phyloP scores from a whole-genome alignment of 2,797 vertebrate species.

The Myripristis murdjan region DNA sequence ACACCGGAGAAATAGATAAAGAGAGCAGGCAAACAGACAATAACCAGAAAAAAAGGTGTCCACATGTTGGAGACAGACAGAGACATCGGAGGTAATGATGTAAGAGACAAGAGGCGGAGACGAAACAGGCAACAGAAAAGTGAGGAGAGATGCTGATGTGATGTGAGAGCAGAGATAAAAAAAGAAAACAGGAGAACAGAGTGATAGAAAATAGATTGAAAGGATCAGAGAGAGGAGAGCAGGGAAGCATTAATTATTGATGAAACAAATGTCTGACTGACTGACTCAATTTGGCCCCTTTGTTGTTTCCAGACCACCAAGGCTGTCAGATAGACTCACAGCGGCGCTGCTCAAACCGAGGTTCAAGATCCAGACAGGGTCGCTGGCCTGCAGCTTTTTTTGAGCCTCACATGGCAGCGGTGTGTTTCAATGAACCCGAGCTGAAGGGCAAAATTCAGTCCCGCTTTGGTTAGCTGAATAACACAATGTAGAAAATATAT shows the following conservation, averaged over 20 bases:
- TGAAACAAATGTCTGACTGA: constrained; percentile 83
- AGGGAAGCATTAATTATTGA: constrained; percentile 78
- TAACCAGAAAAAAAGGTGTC: constrained; percentile 11
- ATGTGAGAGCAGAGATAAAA: background rate
- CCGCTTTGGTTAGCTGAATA: background rate
- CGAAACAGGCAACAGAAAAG: constrained; percentile 26
- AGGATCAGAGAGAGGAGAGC: constrained; percentile 70
- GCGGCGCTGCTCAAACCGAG: constrained; percentile 40
- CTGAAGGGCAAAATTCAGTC: background rate
- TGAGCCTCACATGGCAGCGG: too few species aligned
- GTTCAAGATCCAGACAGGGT: constrained; percentile 13
- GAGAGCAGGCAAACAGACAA: background rate
- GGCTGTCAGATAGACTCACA: constrained; percentile 68
- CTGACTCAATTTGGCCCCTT: constrained; percentile 77
- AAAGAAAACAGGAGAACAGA: constrained; percentile 28
- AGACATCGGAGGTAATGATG: constrained; percentile 5
- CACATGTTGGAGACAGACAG: constrained; percentile 11
- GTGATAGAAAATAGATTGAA: constrained; percentile 71
- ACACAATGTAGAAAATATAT: background rate
- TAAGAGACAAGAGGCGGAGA: constrained; percentile 15
- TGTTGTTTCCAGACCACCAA: constrained; percentile 78
- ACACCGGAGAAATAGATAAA: background rate
- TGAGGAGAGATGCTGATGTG: constrained; percentile 41
- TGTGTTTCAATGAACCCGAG: too few species aligned
- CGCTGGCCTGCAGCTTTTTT: background rate